Conservation (phyloP, 2,797 vertebrate genomes). For the Chrysocyon brachyurus region DNA sequence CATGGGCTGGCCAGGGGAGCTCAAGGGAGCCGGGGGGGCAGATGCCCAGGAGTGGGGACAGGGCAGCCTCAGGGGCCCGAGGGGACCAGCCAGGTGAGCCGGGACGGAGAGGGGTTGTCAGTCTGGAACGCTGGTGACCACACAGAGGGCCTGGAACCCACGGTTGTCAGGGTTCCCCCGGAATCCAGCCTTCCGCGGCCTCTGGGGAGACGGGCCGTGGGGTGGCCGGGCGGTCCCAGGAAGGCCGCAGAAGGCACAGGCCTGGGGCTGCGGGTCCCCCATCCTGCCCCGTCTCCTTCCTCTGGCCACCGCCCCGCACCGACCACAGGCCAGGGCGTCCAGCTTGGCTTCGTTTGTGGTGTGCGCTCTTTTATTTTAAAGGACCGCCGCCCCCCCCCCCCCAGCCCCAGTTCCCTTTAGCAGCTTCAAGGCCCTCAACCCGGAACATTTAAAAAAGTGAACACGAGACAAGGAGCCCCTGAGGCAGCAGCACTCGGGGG, state of each 20-base stretch:
- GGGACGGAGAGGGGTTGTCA: background rate
- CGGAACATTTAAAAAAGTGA: fast-evolving
- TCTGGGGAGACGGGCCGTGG: background rate
- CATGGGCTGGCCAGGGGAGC: too few species aligned
- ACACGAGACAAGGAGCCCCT: background rate
- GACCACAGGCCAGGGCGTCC: background rate
- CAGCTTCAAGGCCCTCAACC: background rate
- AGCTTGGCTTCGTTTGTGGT: background rate
- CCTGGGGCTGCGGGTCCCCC: background rate
- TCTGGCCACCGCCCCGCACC: fast-evolving
- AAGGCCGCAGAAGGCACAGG: fast-evolving
- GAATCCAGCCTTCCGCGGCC: background rate
- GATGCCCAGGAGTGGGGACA: background rate
- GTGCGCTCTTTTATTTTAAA: background rate
- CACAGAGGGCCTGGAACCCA: background rate
- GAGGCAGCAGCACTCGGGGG: fast-evolving
- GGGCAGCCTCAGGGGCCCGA: background rate
- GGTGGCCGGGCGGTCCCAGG: background rate
- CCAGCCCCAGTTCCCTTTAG: background rate
- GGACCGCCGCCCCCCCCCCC: fast-evolving
- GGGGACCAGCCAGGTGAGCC: background rate
- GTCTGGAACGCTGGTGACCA: background rate
- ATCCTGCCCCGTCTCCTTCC: background rate
- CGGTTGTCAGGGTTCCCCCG: background rate
- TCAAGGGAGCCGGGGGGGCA: background rate